Evolutionary conservation across 1,140 invertebrate species (phyloP).

Genomic region (Ladona fulva): DNA sequence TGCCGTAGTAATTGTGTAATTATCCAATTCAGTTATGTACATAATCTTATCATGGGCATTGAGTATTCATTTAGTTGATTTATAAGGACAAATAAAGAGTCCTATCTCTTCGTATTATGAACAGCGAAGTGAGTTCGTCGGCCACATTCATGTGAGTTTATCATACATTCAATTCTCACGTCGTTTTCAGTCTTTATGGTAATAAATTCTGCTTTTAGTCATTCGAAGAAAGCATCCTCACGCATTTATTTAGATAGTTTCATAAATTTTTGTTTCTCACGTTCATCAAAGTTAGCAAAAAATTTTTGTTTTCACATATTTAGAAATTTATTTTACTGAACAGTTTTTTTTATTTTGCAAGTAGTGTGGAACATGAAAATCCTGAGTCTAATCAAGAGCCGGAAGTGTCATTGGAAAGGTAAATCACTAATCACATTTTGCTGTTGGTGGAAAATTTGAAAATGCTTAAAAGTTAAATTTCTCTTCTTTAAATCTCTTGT

Average conservation of each 20-base stretch:
- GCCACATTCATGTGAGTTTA: neutral
- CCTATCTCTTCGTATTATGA: neutral
- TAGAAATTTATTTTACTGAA: neutral
- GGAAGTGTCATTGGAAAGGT: neutral
- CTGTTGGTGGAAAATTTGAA: neutral
- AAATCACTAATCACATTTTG: neutral
- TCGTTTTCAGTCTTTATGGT: too few species aligned
- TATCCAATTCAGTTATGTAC: too few species aligned
- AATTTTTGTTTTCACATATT: neutral
- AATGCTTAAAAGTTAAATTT: neutral
- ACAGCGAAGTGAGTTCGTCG: neutral
- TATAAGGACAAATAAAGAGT: neutral
- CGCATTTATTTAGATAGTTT: too few species aligned
- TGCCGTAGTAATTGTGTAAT: too few species aligned
- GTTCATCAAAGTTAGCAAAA: neutral
- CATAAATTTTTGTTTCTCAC: neutral
- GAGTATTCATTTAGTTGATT: neutral
- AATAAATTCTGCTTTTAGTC: too few species aligned
- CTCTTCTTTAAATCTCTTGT: too few species aligned
- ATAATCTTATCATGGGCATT: neutral
- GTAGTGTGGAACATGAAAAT: slow-evolving; percentile 9
- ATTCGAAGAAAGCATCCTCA: too few species aligned
- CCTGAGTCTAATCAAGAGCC: neutral
- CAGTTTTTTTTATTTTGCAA: neutral
- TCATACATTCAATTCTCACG: too few species aligned